These are phyloP conservation scores for Tachysurus fulvidraco DNA, from an alignment of 2,113 vertebrate genomes.

Conservation along the genomic window DNA sequence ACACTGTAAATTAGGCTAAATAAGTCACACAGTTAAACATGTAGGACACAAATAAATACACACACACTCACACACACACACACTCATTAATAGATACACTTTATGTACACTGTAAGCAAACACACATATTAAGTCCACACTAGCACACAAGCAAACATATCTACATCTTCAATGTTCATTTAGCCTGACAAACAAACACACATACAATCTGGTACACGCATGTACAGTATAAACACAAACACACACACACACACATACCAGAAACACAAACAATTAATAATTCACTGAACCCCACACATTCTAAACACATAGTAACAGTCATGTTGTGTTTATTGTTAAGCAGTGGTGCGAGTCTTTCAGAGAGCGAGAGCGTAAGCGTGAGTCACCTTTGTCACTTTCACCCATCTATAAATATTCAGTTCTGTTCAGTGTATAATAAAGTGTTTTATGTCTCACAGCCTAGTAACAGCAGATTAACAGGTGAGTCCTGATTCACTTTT, in stretches of 20 bases:
- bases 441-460: background rate
- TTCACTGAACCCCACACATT: background rate
- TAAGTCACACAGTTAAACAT: too few species aligned
- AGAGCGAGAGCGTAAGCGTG: slow-evolving; percentile 26
- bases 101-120: background rate
- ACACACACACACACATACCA: background rate
- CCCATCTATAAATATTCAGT: too few species aligned
- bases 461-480: slow-evolving; percentile 6
- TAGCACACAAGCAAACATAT: background rate
- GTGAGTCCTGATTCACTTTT: background rate
- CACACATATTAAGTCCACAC: background rate
- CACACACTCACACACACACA: background rate
- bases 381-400: background rate
- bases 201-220: background rate
- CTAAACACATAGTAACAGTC: background rate
- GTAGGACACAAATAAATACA: background rate
- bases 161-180: background rate
- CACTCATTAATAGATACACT: too few species aligned
- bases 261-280: background rate
- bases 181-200: background rate
- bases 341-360: background rate
- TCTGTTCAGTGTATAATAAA: background rate
- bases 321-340: slow-evolving; percentile 12
- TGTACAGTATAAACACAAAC: background rate
- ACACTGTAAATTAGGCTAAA: too few species aligned